A percentile compares a stretch with the other conserved stretches of the same genome.
Conservation (phyloP, 2,113 vertebrate species). For the Ochotona curzoniae region DNA sequence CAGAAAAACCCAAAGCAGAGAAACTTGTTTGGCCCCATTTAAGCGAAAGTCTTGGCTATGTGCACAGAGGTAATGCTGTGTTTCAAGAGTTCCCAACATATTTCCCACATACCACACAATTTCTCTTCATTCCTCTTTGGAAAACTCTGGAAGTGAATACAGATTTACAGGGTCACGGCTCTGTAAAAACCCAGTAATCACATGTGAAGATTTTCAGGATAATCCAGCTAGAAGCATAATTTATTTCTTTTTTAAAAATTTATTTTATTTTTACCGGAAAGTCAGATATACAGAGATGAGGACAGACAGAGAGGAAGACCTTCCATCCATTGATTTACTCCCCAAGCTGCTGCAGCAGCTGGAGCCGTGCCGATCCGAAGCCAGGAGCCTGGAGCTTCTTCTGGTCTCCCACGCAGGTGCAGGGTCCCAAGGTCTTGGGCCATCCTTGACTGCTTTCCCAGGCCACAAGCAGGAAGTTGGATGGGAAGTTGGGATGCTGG, state of each 20-base stretch:
- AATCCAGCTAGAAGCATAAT: not conserved
- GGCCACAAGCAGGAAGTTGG: too few species aligned
- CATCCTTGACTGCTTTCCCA: too few species aligned
- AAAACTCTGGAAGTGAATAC: slow-evolving; percentile 13
- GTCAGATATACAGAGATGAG: too few species aligned
- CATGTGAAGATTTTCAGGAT: not conserved
- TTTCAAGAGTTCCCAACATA: not conserved
- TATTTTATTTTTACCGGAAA: too few species aligned
- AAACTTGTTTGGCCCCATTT: not conserved
- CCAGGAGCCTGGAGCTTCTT: too few species aligned
- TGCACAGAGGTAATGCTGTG: not conserved
- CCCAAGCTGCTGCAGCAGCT: too few species aligned
- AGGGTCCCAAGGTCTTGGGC: too few species aligned
- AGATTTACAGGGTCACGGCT: not conserved
- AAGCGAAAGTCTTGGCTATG: not conserved
- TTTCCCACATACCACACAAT: not conserved
- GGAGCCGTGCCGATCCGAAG: too few species aligned
- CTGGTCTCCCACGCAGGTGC: too few species aligned
- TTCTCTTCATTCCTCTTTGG: not conserved
- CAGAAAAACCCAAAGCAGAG: slow-evolving; percentile 37
- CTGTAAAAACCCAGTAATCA: not conserved
- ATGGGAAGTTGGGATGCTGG: too few species aligned
- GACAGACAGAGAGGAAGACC: too few species aligned
- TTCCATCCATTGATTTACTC: too few species aligned
- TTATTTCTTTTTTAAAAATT: not conserved